Base-by-base conservation (phyloP, 2,797 vertebrate species). In the Hylomyscus alleni region DNA sequence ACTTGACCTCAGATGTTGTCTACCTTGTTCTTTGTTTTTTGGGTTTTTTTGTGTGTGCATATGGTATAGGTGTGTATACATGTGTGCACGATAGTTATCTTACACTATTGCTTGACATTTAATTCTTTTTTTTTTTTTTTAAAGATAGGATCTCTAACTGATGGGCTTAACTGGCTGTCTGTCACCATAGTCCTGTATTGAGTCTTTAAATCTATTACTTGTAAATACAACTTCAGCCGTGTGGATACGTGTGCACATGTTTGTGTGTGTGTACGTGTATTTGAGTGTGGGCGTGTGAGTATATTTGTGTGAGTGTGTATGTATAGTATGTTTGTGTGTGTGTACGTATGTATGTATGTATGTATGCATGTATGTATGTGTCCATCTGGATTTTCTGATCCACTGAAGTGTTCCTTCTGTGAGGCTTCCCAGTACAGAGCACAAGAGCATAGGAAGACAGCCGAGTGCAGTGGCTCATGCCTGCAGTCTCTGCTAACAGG, bases 151-250 rank as follows among this genome's bases (percentile, higher is more conserved):
- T 56, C n/a, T 40, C n/a, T 56, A 50, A 73, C 50, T 73, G 52
- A 54, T 11, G 34, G 47, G 14, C 65, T 86, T 29, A 40, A 62
- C 9, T 65, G 17, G 5, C 82, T 47, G 60, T 9, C n/a, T 85
- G 31, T 69, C 47, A 87, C 13, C 14, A 24, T 37, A 54, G 34
- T 19, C 20, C 50, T 72, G 78, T 19, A 82, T 0, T 31, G n/a
- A 86, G 37, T 37, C 67, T 92, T 84, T 88, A 56, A 89, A n/a
- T 24, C 9, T 15, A n/a, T 80, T 9, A n/a, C 12, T 52, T 94
- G 12, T 52, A 95, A 86, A 75, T 20, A 83, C 13, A 93, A 44
- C 44, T 94, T 91, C 17, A 60, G 54, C 19, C 15, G 50, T 7
- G 11, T 24, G 0, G 10, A 8, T 17, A 20, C 24, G 40, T 29